Conservation (phyloP, 2,113 vertebrate genomes). For the Cathartes aura region DNA sequence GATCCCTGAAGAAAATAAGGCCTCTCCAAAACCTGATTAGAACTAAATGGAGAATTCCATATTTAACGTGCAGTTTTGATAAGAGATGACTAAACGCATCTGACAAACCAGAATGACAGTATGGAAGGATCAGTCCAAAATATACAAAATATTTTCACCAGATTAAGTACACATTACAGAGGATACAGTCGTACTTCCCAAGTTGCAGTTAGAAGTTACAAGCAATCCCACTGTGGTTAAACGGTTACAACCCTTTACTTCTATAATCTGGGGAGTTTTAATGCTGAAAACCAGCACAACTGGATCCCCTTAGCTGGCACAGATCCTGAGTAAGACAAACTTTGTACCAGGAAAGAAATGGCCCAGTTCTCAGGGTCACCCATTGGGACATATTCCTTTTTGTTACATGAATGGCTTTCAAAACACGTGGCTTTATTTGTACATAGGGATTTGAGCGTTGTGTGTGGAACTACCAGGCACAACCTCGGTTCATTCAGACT, state of each 20-base stretch:
- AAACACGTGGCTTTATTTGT: background rate
- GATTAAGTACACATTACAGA: background rate
- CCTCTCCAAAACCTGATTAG: background rate
- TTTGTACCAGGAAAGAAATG: background rate
- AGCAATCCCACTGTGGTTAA: background rate
- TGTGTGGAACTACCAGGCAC: background rate
- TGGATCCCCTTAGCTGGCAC: background rate
- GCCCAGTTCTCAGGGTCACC: background rate
- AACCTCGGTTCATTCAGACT: background rate
- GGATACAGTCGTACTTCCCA: background rate
- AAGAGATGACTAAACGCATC: background rate
- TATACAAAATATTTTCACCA: background rate
- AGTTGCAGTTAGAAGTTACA: background rate
- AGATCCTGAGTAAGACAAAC: background rate
- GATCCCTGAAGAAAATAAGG: background rate
- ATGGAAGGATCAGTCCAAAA: background rate
- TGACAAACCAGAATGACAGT: background rate
- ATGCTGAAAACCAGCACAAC: background rate
- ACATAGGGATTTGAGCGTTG: background rate
- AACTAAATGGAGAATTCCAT: background rate
- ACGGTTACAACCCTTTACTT: background rate
- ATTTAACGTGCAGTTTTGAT: background rate
- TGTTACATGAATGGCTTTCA: background rate
- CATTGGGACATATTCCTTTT: background rate
- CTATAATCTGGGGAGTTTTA: background rate